Evolutionary conservation across 2,113 vertebrate genomes (phyloP), one percentile per base, ranked within the genome.

Genomic region (Tragelaphus strepsiceros): DNA sequence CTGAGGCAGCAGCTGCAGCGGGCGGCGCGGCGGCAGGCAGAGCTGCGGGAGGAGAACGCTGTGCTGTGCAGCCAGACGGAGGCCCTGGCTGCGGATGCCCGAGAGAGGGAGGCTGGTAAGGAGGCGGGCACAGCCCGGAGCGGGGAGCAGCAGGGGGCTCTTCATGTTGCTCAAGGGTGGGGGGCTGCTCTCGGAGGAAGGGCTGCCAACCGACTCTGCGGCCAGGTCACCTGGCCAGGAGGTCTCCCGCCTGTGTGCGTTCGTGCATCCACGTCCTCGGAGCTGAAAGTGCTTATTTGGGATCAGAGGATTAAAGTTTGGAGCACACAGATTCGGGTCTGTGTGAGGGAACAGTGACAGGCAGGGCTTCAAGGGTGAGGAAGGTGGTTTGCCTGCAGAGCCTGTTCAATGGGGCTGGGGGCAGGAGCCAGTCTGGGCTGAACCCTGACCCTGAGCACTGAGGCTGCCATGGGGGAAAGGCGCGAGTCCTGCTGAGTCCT

Each of bases 1-100:
- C 97, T 99, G 67, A 97, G 98, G 19, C 97, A 97, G 58, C 99
- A 99, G 94, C 98, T 99, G 91, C 98, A 97, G 84, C 97, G 97
- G 78, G 98, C 98, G 2, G 98, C 97, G 7, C 98, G 94, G 95
- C 98, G 99, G 85, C 98, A 98, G 62, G 96, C 97, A 1, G 88
- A 90, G 26, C 97, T 99, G 67, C 89, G 80, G 97, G 98, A 99
- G 91, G 96, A 98, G 21, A 90, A 91, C 0, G 1, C 88, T 0
- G 28, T 77, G 39, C 85, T 98, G 19, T 88, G 96, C 16, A 98
- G 97, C 11, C 98, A 99, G 96, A 99, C 98, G n/a, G 97, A 99
- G 78, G 97, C 98, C 54, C 64, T 98, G 22, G 93, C 98, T 1
- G 98, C 98, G 8, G 98, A 97, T 1, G 98, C 99, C 0, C 98